Percentiles rank a stretch among this genome's conserved stretches.
phyloP scores from a whole-genome alignment of 2,113 vertebrate species.

The Alectura lathami region DNA sequence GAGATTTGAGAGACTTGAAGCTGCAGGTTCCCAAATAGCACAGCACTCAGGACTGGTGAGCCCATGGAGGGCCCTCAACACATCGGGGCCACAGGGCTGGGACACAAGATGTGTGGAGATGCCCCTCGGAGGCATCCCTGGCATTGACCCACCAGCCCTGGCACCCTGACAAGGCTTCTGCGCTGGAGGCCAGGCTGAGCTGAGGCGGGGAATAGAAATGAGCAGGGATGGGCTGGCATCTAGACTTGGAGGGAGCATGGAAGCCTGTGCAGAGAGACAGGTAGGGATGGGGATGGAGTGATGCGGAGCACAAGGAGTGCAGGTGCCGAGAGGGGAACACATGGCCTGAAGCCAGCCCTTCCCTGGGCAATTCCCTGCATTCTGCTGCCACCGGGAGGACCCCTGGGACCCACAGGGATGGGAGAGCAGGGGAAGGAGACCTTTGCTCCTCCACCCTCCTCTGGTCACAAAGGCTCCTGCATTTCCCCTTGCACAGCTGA shows the following conservation, averaged over 20 bases:
- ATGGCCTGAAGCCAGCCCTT: not conserved
- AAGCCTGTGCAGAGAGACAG: not conserved
- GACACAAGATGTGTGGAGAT: not conserved
- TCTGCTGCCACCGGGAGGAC: not conserved
- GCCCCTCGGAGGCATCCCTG: not conserved
- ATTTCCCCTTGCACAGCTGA: not conserved
- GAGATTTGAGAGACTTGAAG: not conserved
- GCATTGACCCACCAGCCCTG: slow-evolving; percentile 14
- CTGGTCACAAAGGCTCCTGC: not conserved
- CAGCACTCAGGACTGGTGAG: not conserved
- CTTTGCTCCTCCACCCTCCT: not conserved
- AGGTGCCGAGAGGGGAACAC: not conserved
- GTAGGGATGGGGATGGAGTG: not conserved
- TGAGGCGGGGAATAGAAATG: slow-evolving; percentile 35
- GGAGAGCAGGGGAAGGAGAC: not conserved
- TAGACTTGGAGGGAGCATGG: not conserved
- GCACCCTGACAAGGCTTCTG: not conserved
- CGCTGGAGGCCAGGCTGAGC: slow-evolving; percentile 1
- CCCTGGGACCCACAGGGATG: no score
- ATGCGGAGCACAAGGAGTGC: fast-evolving
- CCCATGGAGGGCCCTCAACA: not conserved
- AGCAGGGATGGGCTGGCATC: slow-evolving; percentile 4
- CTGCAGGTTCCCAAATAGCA: not conserved
- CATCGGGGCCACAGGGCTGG: not conserved
- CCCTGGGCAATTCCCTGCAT: fast-evolving